Evolutionary conservation across 2,888 invertebrate genomes (phyloP), one percentile per base, ranked within the genome.

Genomic region (Syritta pipiens): DNA sequence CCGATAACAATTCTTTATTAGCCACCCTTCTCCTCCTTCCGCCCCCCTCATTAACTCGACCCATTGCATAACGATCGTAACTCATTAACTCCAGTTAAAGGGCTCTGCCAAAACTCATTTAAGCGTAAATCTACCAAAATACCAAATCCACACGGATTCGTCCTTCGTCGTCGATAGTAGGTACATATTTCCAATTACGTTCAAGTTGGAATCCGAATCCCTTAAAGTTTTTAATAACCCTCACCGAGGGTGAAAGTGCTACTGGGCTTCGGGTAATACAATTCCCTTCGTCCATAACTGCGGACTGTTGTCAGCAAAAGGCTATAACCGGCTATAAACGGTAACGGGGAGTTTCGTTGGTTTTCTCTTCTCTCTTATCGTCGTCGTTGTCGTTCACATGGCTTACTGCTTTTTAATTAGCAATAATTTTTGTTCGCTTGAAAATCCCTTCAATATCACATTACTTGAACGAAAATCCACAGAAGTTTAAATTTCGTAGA

Each of bases 321-420:
- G n/a, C n/a, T n/a, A n/a, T n/a, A n/a, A n/a, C n/a, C n/a, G n/a
- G n/a, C n/a, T n/a, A n/a, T n/a, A n/a, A n/a, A n/a, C n/a, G n/a
- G n/a, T n/a, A n/a, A n/a, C n/a, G n/a, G n/a, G n/a, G n/a, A n/a
- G n/a, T n/a, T n/a, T n/a, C n/a, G n/a, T n/a, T n/a, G n/a, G n/a
- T n/a, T n/a, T n/a, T n/a, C n/a, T n/a, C n/a, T n/a, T n/a, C n/a
- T n/a, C n/a, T n/a, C n/a, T n/a, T n/a, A n/a, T n/a, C n/a, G n/a
- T n/a, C n/a, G n/a, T n/a, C n/a, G n/a, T n/a, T n/a, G n/a, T n/a
- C n/a, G n/a, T n/a, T n/a, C n/a, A n/a, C n/a, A n/a, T n/a, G n/a
- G n/a, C n/a, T n/a, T 17, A 62, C 55, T 46, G 44, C 67, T 68
- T 79, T 74, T 79, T 79, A 79, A 79, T 79, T 79, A 68, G 79